Percentiles rank a stretch among this genome's conserved stretches.
Conservation (phyloP, 2,113 vertebrate genomes). For the Myocastor coypus region DNA sequence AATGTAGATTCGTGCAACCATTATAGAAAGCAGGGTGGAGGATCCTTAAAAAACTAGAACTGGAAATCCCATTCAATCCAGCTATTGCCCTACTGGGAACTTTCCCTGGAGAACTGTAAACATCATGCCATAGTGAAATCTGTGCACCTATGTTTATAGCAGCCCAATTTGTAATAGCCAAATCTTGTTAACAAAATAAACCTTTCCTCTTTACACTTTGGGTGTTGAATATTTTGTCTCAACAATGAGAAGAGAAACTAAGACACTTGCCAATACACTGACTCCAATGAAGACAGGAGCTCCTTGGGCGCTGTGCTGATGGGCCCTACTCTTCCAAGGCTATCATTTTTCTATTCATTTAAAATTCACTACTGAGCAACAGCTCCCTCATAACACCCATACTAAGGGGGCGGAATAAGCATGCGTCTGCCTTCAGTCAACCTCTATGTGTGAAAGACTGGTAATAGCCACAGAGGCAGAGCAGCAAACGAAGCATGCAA, state of each 20-base stretch:
- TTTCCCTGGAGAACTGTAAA: too few species aligned
- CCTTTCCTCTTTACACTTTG: neutral
- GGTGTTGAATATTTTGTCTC: neutral
- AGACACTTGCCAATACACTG: neutral
- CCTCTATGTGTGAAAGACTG: neutral
- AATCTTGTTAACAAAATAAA: too few species aligned
- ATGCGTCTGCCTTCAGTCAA: rapidly evolving
- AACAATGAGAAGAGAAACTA: neutral
- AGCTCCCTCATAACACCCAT: rapidly evolving
- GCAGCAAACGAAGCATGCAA: neutral
- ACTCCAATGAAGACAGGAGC: neutral
- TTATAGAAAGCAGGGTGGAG: too few species aligned
- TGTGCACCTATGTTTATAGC: too few species aligned
- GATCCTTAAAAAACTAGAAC: too few species aligned
- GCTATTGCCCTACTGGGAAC: too few species aligned
- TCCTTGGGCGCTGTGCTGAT: neutral
- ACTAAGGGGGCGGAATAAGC: neutral
- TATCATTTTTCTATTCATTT: neutral
- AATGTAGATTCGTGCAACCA: too few species aligned
- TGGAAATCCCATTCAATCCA: too few species aligned
- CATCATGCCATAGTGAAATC: too few species aligned
- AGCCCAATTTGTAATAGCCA: too few species aligned
- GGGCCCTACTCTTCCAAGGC: neutral
- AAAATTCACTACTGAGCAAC: neutral
- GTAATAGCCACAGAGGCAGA: neutral